phyloP scores from a whole-genome alignment of 2,797 vertebrate species.

The Molothrus aeneus region DNA sequence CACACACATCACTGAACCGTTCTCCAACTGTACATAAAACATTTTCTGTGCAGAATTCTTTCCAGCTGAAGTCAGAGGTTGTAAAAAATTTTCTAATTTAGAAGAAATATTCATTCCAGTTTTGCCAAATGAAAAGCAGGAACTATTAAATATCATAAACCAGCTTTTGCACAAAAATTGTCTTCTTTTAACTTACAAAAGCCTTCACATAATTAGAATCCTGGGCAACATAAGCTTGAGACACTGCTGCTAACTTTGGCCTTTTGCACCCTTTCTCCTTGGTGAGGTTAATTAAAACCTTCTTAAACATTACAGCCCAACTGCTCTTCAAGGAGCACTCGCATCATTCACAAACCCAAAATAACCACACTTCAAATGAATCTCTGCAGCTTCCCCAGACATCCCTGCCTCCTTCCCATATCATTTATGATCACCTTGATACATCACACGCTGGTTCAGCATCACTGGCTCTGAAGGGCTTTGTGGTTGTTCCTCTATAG shows the following conservation, averaged over 20 bases:
- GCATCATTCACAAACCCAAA: neutral
- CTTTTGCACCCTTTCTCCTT: neutral
- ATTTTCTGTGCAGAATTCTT: neutral
- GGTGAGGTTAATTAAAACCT: neutral
- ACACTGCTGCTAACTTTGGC: neutral
- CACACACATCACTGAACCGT: neutral
- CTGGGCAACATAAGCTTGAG: neutral
- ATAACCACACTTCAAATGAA: neutral
- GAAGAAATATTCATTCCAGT: neutral
- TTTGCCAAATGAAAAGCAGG: neutral
- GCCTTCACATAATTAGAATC: neutral
- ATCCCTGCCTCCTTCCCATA: neutral
- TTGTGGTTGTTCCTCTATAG: neutral
- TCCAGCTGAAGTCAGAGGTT: neutral
- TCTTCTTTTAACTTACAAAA: neutral
- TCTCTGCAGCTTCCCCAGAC: neutral
- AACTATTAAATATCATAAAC: neutral
- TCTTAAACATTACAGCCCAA: neutral
- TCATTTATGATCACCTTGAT: neutral
- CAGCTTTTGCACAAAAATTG: neutral
- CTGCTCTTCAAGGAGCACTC: neutral
- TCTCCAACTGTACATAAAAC: neutral
- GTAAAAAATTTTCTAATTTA: neutral
- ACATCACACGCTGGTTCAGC: accelerated
- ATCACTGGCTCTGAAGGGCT: neutral